Evolutionary conservation across 2,113 vertebrate species (phyloP).

Genomic region (Chinchilla lanigera): DNA sequence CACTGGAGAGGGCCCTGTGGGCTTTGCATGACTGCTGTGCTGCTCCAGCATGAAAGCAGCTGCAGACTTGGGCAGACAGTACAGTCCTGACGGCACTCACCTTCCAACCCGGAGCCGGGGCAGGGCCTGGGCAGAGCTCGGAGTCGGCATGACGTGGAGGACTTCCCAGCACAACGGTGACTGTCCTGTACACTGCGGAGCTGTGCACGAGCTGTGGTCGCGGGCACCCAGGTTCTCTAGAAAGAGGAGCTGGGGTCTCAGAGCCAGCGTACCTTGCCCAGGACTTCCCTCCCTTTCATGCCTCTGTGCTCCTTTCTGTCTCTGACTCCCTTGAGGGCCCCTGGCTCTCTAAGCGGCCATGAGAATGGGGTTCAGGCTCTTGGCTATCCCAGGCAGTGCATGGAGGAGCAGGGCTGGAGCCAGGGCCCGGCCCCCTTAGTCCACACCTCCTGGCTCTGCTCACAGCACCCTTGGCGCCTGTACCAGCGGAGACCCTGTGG

Average conservation of each 20-base stretch:
- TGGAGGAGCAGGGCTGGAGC: not conserved
- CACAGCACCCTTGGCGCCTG: not conserved
- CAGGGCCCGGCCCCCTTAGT: not conserved
- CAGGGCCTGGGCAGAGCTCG: not conserved
- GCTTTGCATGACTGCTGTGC: not conserved
- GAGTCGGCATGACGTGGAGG: not conserved
- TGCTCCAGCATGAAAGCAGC: not conserved
- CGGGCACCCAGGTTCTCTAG: not conserved
- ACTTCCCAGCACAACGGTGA: not conserved
- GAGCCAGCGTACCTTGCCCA: not conserved
- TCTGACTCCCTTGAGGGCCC: not conserved
- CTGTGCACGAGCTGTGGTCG: not conserved
- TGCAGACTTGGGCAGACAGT: not conserved
- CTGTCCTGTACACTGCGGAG: not conserved
- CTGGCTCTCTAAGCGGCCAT: not conserved
- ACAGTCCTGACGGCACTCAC: not conserved
- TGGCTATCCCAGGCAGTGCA: fast-evolving
- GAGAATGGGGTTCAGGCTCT: too few species aligned
- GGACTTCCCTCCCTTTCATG: not conserved
- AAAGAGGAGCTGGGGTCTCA: not conserved
- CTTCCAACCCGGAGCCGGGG: not conserved
- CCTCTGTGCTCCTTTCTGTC: not conserved
- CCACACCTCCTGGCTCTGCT: not conserved
- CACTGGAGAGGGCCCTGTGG: not conserved
- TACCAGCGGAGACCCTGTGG: too few species aligned